Evolutionary conservation across 2,113 vertebrate genomes (phyloP), one percentile per base, ranked within the genome.

Genomic region (Dicrurus megarhynchus): DNA sequence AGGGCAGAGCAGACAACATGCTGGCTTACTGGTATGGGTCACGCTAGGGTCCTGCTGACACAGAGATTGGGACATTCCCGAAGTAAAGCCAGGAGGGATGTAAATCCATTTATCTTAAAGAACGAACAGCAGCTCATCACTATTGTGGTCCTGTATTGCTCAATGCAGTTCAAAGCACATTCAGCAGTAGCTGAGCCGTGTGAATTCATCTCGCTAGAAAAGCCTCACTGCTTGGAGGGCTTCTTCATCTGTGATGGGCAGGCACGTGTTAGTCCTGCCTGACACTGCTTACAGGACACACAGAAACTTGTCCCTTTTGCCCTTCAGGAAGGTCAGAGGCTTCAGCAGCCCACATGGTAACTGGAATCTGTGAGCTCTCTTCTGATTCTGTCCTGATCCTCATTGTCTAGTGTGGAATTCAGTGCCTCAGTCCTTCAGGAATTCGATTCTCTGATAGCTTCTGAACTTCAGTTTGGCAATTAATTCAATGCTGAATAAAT

Each of bases 401-500:
- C 33, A 23, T 4, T 84, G 47, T 78, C 41, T 1, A 3, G 35
- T 28, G 15, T 0, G 0, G 55, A 85, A 77, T 64, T 78, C 52
- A n/a, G 61, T 75, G 73, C 56, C 61, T 87, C 60, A 64, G 8
- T 84, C 44, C 77, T 87, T 71, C 56, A 84, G 87, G 84, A 96
- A 86, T 80, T 78, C 50, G 21, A 32, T 89, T 87, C 69, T 64
- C 73, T 60, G 84, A 70, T 89, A 92, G 55, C 71, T 93, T 90
- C 80, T 88, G 87, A 80, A 80, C 67, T 64, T 88, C 41, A 49
- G 10, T 64, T 92, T 94, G 86, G 83, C 69, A 86, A 35, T 59
- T 10, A 86, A 56, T 84, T 95, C 35, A 41, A 1, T 47, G 76
- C 69, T 68, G 14, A 70, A 67, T 64, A 17, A 74, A 80, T 74